Percentiles rank a stretch among this genome's conserved stretches.
phyloP scores from a whole-genome alignment of 2,888 invertebrate species.

The Osmoderma eremita region DNA sequence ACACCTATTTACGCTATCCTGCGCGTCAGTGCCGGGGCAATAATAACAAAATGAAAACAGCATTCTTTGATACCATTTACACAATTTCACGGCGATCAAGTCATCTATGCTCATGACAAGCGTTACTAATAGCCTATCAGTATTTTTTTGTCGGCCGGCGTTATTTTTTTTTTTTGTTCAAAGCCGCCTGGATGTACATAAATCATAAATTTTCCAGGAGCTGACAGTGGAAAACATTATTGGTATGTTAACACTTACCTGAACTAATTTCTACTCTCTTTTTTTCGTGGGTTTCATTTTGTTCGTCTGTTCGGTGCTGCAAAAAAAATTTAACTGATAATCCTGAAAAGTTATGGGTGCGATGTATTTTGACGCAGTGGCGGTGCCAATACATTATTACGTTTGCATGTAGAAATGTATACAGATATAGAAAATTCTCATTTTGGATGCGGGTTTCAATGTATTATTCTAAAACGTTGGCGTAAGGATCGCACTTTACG shows the following conservation, averaged over 20 bases:
- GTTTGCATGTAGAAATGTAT: constrained; percentile 32
- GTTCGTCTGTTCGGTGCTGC: constrained; percentile 31
- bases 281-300: constrained; percentile 40
- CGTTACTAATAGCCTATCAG: constrained; percentile 56
- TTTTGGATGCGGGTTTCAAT: too few species aligned
- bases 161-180: constrained; percentile 47
- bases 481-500: too few species aligned
- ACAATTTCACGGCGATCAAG: constrained; percentile 51
- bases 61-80: constrained; percentile 43
- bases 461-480: too few species aligned
- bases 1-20: constrained; percentile 21
- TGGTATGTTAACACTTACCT: constrained; percentile 60
- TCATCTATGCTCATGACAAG: constrained; percentile 51
- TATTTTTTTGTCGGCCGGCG: constrained; percentile 50
- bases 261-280: constrained; percentile 50
- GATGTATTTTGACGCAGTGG: constrained; percentile 40
- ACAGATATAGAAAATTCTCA: too few species aligned
- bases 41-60: constrained; percentile 39
- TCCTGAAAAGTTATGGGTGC: constrained; percentile 48
- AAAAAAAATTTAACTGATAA: constrained; percentile 47
- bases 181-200: constrained; percentile 50
- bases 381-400: constrained; percentile 35
- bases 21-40: constrained; percentile 8
- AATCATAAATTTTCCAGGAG: constrained; percentile 59
- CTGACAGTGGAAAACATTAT: constrained; percentile 60